Percentiles rank a stretch among this genome's conserved stretches.
Evolutionary conservation across 2,113 vertebrate genomes (phyloP).

Genomic region (Lophius piscatorius): DNA sequence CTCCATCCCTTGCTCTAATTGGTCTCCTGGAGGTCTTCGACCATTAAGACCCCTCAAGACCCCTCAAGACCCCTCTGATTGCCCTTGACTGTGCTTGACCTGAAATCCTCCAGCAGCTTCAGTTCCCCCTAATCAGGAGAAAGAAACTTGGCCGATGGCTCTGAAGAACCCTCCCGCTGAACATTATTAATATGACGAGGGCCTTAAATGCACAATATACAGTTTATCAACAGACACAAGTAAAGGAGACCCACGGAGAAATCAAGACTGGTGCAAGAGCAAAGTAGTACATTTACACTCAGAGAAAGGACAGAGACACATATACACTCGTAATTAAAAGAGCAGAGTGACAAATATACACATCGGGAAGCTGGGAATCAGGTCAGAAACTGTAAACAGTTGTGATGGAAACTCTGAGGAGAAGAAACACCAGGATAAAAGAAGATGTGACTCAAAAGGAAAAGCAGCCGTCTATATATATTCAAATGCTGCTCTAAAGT

Average conservation of each 20-base stretch:
- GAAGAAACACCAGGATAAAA: neutral
- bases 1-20: slow-evolving; percentile 29
- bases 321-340: slow-evolving; percentile 14
- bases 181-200: slow-evolving; percentile 4
- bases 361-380: slow-evolving; percentile 16
- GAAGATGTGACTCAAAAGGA: slow-evolving; percentile 21
- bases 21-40: slow-evolving; percentile 34
- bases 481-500: slow-evolving; percentile 11
- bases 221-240: neutral
- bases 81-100: slow-evolving; percentile 34
- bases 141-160: neutral
- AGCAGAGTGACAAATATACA: slow-evolving; percentile 7
- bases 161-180: slow-evolving; percentile 10
- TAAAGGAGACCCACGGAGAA: neutral
- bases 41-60: slow-evolving; percentile 34
- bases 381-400: slow-evolving; percentile 27
- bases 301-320: neutral
- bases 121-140: slow-evolving; percentile 9
- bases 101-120: slow-evolving; percentile 7
- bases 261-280: neutral
- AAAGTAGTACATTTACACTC: neutral
- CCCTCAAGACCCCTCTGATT: slow-evolving; percentile 27
- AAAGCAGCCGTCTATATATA: neutral
- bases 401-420: slow-evolving; percentile 31
- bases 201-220: neutral